A percentile compares a stretch with the other conserved stretches of the same genome.
Conservation (phyloP, 2,888 invertebrate species). For the Amiota minor region DNA sequence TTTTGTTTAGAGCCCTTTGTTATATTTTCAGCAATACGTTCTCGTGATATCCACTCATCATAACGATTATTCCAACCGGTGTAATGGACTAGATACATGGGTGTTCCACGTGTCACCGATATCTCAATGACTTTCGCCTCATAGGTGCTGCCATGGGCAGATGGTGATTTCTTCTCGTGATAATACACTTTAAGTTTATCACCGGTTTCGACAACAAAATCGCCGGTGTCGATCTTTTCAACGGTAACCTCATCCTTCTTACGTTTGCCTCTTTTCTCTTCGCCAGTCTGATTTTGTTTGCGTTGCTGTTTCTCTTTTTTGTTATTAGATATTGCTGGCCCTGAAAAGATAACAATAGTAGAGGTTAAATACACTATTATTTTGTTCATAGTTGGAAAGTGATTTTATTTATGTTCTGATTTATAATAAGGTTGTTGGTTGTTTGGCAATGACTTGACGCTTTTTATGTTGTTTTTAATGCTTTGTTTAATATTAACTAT, state of each 20-base stretch:
- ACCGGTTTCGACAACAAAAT: constrained; percentile 82
- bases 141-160: constrained; percentile 80
- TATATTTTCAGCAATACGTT: constrained; percentile 90
- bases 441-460: no score
- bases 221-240: constrained; percentile 67
- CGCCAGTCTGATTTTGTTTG: constrained; percentile 59
- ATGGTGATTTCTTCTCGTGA: constrained; percentile 78
- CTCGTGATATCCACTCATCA: constrained; percentile 95
- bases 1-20: constrained; percentile 75
- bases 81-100: constrained; percentile 86
- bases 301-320: constrained; percentile 62
- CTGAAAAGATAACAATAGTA: no score
- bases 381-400: no score
- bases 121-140: constrained; percentile 93
- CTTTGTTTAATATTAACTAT: no score
- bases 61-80: constrained; percentile 98
- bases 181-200: constrained; percentile 93
- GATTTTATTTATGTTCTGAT: no score
- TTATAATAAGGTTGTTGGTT: no score
- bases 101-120: constrained; percentile 78
- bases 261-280: constrained; percentile 70
- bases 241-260: constrained; percentile 67
- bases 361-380: no score
- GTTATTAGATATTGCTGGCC: no score
- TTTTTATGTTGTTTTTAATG: no score